phyloP scores from a whole-genome alignment of 1,140 invertebrate genomes.

The Macrosteles quadrilineatus region DNA sequence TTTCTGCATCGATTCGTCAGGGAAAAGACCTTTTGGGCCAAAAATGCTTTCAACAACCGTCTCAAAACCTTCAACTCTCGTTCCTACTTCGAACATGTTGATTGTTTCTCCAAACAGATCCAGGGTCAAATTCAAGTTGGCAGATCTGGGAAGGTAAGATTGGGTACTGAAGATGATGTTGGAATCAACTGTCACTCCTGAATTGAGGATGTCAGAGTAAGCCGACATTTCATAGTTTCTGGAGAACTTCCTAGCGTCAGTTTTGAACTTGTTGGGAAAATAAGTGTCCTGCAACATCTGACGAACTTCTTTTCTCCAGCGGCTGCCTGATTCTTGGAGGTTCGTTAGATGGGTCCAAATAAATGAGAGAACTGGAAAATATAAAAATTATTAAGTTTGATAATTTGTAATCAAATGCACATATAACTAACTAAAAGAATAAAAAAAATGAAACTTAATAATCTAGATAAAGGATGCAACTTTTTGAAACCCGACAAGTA shows the following conservation, averaged over 20 bases:
- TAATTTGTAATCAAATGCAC: too few relatives aligned
- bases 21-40: constrained; percentile 69
- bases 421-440: too few relatives aligned
- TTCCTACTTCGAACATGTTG: constrained; percentile 77
- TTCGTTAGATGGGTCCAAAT: constrained; percentile 90
- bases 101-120: constrained; percentile 89
- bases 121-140: constrained; percentile 78
- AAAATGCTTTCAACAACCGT: constrained; percentile 78
- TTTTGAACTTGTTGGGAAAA: constrained; percentile 70
- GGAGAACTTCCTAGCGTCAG: constrained; percentile 86
- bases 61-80: constrained; percentile 81
- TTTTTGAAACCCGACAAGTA: too few relatives aligned
- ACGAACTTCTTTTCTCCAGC: constrained; percentile 77
- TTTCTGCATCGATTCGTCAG: constrained; percentile 60
- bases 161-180: constrained; percentile 85
- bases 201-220: constrained; percentile 82
- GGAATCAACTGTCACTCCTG: constrained; percentile 72
- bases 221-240: constrained; percentile 81
- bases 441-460: too few relatives aligned
- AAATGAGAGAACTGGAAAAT: constrained; percentile 79
- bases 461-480: too few relatives aligned
- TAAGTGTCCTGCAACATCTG: constrained; percentile 71
- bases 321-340: constrained; percentile 73
- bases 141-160: constrained; percentile 82
- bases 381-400: neutral